Evolutionary conservation across 2,888 invertebrate species (phyloP).

Genomic region (Archips crataeganus): DNA sequence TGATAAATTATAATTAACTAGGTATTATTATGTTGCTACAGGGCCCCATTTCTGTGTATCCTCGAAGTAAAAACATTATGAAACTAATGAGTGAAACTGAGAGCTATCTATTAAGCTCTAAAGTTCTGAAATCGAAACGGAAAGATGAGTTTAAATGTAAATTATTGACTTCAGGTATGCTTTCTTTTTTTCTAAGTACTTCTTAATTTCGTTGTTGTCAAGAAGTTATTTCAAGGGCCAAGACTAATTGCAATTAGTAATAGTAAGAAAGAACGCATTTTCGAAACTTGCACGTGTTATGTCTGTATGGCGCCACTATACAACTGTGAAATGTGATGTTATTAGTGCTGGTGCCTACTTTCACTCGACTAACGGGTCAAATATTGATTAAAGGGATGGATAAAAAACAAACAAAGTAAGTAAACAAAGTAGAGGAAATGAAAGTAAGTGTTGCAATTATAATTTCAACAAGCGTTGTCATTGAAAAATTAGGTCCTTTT

Average conservation of each 20-base stretch:
- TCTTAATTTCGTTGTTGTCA: neutral
- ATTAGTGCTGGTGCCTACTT: conserved; percentile 29
- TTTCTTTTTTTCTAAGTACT: neutral
- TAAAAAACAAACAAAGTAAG: neutral
- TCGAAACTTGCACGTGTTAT: neutral
- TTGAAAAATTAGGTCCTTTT: conserved; percentile 5
- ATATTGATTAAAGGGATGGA: neutral
- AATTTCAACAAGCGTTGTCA: no score
- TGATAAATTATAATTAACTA: no score
- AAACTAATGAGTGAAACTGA: neutral
- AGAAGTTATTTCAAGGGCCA: neutral
- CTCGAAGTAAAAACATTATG: neutral
- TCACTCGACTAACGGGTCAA: conserved; percentile 16
- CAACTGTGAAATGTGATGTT: conserved; percentile 22
- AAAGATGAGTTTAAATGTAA: neutral
- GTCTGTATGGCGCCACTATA: conserved; percentile 1
- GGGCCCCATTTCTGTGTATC: neutral
- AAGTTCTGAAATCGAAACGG: neutral
- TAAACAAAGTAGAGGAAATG: no score
- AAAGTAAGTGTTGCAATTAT: no score
- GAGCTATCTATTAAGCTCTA: neutral
- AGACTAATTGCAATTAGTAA: neutral
- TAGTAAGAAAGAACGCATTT: neutral
- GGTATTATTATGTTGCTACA: no score
- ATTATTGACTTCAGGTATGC: neutral